Conservation (phyloP, 1,140 invertebrate species). For the Pogonomyrmex barbatus region DNA sequence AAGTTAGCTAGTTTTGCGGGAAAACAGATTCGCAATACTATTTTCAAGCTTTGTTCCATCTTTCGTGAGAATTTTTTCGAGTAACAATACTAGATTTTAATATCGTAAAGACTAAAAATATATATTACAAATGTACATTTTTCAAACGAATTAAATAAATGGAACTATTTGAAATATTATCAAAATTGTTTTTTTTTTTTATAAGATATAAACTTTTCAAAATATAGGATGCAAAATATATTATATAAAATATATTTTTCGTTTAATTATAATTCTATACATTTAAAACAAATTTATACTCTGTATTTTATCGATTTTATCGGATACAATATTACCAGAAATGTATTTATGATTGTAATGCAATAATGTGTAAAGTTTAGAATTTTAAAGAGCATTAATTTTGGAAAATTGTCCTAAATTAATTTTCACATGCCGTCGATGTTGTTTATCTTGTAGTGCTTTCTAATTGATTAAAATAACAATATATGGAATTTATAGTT, state of each 20-base stretch:
- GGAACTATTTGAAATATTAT: not conserved
- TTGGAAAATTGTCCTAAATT: constrained; percentile 19
- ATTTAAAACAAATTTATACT: not conserved
- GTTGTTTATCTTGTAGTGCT: constrained; percentile 6
- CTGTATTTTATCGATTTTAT: not conserved
- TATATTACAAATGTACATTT: not conserved
- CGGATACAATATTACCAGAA: constrained; percentile 19
- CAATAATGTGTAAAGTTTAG: constrained; percentile 38
- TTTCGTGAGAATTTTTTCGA: constrained; percentile 48
- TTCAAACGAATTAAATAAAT: not conserved
- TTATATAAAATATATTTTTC: constrained; percentile 2
- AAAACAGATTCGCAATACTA: constrained; percentile 73
- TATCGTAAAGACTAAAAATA: not conserved
- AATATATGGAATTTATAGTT: not conserved
- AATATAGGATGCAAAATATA: not conserved
- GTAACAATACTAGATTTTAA: constrained; percentile 15
- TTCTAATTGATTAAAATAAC: constrained; percentile 29
- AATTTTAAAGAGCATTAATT: constrained; percentile 47
- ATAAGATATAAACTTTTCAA: not conserved
- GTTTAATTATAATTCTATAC: not conserved
- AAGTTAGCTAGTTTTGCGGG: constrained; percentile 71
- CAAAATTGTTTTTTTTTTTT: not conserved
- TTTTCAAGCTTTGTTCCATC: constrained; percentile 58
- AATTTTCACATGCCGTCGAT: constrained; percentile 32
- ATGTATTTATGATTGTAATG: constrained; percentile 15